These are phyloP conservation scores for Terrapene triunguis DNA, from an alignment of 2,113 vertebrate genomes.

Conservation along the genomic window DNA sequence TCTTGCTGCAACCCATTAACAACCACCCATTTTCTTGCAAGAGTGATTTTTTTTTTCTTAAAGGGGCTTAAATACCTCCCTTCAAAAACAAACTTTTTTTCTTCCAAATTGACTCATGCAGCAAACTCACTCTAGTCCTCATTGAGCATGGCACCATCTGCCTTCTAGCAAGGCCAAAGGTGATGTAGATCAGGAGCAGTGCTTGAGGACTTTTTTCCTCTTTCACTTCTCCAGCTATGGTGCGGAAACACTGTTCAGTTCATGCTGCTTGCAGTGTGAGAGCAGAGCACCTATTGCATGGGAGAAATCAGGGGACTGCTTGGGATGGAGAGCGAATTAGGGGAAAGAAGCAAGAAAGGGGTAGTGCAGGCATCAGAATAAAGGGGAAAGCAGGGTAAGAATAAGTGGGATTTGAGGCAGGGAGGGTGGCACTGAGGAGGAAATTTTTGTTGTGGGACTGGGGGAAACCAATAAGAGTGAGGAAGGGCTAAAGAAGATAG, in stretches of 20 bases:
- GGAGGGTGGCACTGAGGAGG: neutral
- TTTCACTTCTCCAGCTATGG: constrained; percentile 39
- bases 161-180: constrained; percentile 27
- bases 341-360: neutral
- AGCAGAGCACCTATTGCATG: constrained; percentile 1
- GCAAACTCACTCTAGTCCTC: neutral
- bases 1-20: neutral
- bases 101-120: constrained; percentile 1
- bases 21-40: constrained; percentile 39
- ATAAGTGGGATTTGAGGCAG: neutral
- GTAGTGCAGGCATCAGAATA: neutral
- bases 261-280: constrained; percentile 15
- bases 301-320: neutral
- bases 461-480: neutral
- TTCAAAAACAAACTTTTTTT: constrained; percentile 21
- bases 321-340: neutral
- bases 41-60: neutral
- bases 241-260: neutral
- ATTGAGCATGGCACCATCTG: constrained; percentile 5
- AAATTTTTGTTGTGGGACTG: neutral
- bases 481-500: neutral
- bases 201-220: neutral
- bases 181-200: neutral
- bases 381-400: neutral
- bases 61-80: neutral